Conservation (phyloP, 2,888 invertebrate genomes). For the Dolichomitus sp. region DNA sequence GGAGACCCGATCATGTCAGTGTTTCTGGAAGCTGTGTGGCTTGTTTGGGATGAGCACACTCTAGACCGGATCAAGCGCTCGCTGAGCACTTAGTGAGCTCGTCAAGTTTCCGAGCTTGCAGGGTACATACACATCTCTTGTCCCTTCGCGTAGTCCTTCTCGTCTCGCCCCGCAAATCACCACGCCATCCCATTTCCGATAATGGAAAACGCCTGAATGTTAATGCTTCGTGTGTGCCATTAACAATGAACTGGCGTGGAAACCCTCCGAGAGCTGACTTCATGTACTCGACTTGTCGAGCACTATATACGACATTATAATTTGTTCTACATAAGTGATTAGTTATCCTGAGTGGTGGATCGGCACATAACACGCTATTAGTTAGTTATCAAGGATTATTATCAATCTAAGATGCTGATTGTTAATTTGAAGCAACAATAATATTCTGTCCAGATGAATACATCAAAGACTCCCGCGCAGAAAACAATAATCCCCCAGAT, state of each 20-base stretch:
- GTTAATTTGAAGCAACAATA: no score
- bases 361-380: no score
- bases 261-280: neutral
- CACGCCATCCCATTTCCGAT: conserved; percentile 55
- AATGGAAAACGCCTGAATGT: conserved; percentile 61
- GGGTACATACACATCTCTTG: conserved; percentile 32
- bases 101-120: conserved; percentile 62
- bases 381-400: no score
- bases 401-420: no score
- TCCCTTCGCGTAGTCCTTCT: conserved; percentile 19
- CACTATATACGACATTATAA: no score
- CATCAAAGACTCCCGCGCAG: no score
- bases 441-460: no score
- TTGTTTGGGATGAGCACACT: conserved; percentile 62
- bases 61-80: conserved; percentile 54
- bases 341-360: no score
- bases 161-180: conserved; percentile 38
- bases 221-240: conserved; percentile 41
- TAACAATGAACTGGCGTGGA: conserved; percentile 44
- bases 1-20: conserved; percentile 36
- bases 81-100: conserved; percentile 63
- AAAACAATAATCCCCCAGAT: no score
- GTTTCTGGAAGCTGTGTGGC: conserved; percentile 44
- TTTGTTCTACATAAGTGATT: no score
- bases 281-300: neutral